phyloP scores from a whole-genome alignment of 2,888 invertebrate species.

The Polydrusus tereticollis region DNA sequence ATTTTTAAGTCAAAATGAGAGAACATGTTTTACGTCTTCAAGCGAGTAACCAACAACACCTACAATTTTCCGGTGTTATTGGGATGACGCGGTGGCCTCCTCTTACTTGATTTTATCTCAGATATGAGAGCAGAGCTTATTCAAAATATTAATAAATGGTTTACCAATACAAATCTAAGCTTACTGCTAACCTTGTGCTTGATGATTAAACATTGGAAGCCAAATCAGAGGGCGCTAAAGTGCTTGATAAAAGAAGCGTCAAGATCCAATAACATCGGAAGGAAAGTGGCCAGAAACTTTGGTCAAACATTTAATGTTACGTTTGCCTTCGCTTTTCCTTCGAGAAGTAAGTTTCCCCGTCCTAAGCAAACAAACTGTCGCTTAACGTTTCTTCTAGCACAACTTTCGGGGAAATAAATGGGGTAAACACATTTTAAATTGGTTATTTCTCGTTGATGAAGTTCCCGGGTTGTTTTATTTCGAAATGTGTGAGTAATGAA shows the following conservation, averaged over 20 bases:
- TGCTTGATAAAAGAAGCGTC: conserved; percentile 7
- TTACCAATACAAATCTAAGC: too few relatives aligned
- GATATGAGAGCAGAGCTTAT: too few relatives aligned
- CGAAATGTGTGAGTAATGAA: not conserved
- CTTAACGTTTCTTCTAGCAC: not conserved
- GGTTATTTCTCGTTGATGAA: conserved; percentile 18
- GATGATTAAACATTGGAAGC: conserved; percentile 8
- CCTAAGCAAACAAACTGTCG: conserved; percentile 5
- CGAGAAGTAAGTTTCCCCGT: conserved; percentile 13
- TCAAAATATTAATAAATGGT: too few relatives aligned
- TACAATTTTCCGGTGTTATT: too few relatives aligned
- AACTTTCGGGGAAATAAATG: conserved; percentile 1
- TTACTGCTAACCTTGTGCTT: too few relatives aligned
- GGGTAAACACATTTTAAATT: conserved; percentile 18
- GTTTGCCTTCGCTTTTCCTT: conserved; percentile 41
- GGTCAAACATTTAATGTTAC: conserved; percentile 47
- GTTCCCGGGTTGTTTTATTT: conserved; percentile 15
- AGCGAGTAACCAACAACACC: too few relatives aligned
- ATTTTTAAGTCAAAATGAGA: too few relatives aligned
- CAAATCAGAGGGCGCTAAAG: conserved; percentile 14
- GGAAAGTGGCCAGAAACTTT: conserved; percentile 35
- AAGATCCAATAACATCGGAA: conserved; percentile 18
- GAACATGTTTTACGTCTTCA: too few relatives aligned
- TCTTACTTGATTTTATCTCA: too few relatives aligned
- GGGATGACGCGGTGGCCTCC: too few relatives aligned